Base-by-base conservation (phyloP, 2,113 vertebrate species). In the Rhea pennata region DNA sequence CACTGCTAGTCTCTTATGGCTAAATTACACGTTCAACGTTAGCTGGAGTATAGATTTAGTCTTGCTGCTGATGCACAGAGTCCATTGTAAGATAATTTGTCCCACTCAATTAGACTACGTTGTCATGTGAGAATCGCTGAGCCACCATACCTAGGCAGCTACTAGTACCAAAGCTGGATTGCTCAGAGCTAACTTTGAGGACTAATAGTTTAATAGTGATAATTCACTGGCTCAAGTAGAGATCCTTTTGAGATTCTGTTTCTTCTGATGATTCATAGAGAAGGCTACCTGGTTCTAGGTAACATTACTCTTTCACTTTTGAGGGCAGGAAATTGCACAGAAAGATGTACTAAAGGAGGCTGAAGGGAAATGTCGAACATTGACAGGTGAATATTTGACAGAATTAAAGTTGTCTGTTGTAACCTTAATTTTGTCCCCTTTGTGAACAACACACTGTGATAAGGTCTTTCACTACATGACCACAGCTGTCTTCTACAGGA, bases 61-160 rank as follows among this genome's bases (percentile, higher is more conserved):
- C 93, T 84, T 93, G 93, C 91, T 84, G 91, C 95, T 91, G 91
- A 93, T 95, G 96, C 89, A 40, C 77, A 56, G 94, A 97, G 95
- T 96, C 95, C 89, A 97, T 96, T 93, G 93, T 95, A 95, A 97
- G 96, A 96, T 93, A 95, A 97, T 97, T 97, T 97, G 95, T 97
- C 96, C 96, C 96, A 96, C 96, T 97, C 96, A 96, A 96, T 97
- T 96, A 96, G 96, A 96, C 96, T 84, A 95, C 95, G 94, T 95
- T 96, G 95, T 97, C 96, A 95, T 85, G 95, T 92, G 96, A 93
- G 96, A 89, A 95, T 94, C 72, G 95, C 94, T 91, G 94, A 95
- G 93, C 94, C 91, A 39, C 86, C 88, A 12, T 65, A 94, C 85
- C 53, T 84, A 6, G 6, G 58, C 31, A 15, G 31, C 10, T 6